Conservation (phyloP, 2,888 invertebrate species). For the Cistogaster globosa region DNA sequence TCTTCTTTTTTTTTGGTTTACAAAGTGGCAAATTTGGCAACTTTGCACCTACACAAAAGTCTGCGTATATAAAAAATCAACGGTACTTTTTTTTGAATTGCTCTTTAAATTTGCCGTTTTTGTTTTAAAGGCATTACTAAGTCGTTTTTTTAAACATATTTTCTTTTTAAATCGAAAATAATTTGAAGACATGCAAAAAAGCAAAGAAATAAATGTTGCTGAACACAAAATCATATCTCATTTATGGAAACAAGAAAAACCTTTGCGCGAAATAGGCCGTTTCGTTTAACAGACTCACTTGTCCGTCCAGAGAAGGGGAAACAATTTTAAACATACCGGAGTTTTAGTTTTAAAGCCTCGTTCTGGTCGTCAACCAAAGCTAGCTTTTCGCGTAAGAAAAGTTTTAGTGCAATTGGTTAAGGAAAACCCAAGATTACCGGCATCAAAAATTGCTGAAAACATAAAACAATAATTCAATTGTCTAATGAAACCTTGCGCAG, state of each 20-base stretch:
- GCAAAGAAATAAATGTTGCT: constrained; percentile 40
- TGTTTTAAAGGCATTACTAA: too few relatives aligned
- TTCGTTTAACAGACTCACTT: constrained; percentile 6
- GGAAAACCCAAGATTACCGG: constrained; percentile 24
- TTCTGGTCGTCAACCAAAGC: constrained; percentile 31
- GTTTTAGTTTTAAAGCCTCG: constrained; percentile 22
- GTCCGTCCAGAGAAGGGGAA: constrained; percentile 20
- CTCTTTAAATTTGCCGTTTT: too few relatives aligned
- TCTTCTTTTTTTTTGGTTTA: too few relatives aligned
- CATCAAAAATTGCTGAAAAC: constrained; percentile 44
- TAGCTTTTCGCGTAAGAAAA: constrained; percentile 16
- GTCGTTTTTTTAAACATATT: too few relatives aligned
- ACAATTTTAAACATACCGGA: constrained; percentile 24
- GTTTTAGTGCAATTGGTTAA: constrained; percentile 34
- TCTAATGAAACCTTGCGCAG: constrained; percentile 19
- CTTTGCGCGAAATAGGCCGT: constrained; percentile 17
- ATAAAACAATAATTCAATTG: too few relatives aligned
- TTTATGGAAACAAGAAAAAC: constrained; percentile 41
- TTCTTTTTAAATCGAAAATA: too few relatives aligned
- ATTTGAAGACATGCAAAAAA: constrained; percentile 16
- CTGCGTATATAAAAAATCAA: too few relatives aligned
- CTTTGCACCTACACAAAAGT: too few relatives aligned
- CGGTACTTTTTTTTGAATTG: too few relatives aligned
- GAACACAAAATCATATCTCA: constrained; percentile 40
- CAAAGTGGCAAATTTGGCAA: too few relatives aligned